Percentiles rank a stretch among this genome's conserved stretches.
These are phyloP conservation scores for Tipula vernalis DNA, from an alignment of 2,888 invertebrate genomes.

Conservation along the genomic window DNA sequence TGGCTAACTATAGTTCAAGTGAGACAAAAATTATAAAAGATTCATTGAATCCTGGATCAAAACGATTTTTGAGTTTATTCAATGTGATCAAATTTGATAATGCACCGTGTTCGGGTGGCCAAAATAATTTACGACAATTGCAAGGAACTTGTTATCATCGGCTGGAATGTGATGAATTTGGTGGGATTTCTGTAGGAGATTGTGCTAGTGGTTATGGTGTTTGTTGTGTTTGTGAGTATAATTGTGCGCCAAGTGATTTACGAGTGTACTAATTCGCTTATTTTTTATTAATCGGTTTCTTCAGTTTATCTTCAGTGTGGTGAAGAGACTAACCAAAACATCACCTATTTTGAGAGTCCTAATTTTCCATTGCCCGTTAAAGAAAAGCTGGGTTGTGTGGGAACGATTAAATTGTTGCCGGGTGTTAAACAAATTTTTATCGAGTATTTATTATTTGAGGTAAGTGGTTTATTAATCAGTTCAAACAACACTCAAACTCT, in stretches of 20 bases:
- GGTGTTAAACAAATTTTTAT: conserved; percentile 54
- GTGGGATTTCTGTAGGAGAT: conserved; percentile 49
- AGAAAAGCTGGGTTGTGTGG: conserved; percentile 48
- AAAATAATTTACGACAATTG: conserved; percentile 39
- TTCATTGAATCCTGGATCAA: conserved; percentile 15
- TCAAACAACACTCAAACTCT: no score
- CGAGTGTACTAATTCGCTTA: neutral
- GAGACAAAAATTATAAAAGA: neutral
- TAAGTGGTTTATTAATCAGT: conserved; percentile 23
- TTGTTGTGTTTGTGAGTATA: conserved; percentile 60
- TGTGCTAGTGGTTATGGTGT: conserved; percentile 63
- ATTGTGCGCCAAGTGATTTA: neutral
- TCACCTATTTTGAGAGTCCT: conserved; percentile 61
- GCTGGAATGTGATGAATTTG: conserved; percentile 48
- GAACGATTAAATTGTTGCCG: conserved; percentile 44
- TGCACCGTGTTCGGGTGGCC: conserved; percentile 39
- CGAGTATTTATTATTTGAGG: conserved; percentile 59
- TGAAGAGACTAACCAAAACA: conserved; percentile 43
- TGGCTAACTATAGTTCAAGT: neutral
- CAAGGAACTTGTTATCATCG: conserved; percentile 60
- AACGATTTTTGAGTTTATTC: conserved; percentile 52
- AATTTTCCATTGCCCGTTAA: conserved; percentile 48
- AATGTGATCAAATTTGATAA: conserved; percentile 59
- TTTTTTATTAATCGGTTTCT: neutral
- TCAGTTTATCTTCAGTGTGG: conserved; percentile 43